Conservation (phyloP, 2,113 vertebrate genomes). For the Nannospalax galili region DNA sequence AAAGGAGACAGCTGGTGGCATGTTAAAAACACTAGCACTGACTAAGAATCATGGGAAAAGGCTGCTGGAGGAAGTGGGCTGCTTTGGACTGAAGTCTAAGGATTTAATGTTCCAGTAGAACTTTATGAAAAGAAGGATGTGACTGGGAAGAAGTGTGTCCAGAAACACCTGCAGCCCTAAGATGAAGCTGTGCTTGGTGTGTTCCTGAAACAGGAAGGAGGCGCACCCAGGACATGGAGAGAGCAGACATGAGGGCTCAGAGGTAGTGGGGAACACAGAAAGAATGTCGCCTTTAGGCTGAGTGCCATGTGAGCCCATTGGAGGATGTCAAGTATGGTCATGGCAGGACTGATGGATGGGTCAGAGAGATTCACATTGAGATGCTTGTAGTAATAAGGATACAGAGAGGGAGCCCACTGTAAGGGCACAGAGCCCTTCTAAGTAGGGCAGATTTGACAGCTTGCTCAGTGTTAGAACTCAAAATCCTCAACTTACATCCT, state of each 20-base stretch:
- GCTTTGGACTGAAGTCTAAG: neutral
- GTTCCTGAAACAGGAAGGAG: neutral
- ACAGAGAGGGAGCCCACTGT: neutral
- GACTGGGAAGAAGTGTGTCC: neutral
- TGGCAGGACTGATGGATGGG: neutral
- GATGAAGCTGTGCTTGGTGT: neutral
- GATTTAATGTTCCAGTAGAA: neutral
- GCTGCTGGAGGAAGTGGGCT: neutral
- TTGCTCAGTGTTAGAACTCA: slow-evolving; percentile 27
- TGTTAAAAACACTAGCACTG: neutral
- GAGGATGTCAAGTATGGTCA: neutral
- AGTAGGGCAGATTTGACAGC: neutral
- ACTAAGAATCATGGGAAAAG: neutral
- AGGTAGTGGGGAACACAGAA: neutral
- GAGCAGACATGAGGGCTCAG: neutral
- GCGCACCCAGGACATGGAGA: neutral
- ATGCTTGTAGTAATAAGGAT: neutral
- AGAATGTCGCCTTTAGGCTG: neutral
- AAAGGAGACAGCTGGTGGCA: neutral
- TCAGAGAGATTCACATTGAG: neutral
- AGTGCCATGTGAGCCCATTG: neutral
- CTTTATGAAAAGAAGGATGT: neutral
- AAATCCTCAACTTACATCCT: neutral
- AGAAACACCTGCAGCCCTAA: neutral
- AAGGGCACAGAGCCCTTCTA: neutral